These are phyloP conservation scores for Chymomyza caudatula DNA, from an alignment of 2,888 invertebrate species.

Conservation along the genomic window DNA sequence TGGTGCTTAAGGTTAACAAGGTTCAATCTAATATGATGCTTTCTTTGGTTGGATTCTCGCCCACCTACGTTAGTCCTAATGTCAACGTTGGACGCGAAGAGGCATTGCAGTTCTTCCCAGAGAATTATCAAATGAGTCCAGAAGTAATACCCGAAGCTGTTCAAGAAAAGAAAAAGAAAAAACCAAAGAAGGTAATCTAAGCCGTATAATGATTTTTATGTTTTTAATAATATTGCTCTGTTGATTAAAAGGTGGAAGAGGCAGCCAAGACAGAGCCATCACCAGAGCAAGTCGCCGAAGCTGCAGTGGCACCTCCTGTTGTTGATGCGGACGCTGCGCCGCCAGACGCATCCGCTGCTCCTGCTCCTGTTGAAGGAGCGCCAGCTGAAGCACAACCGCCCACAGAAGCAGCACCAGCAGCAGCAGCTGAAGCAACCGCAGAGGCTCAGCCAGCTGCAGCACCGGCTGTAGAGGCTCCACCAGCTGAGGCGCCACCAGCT, in stretches of 20 bases:
- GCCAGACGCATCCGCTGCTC: no score
- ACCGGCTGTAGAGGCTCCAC: not conserved
- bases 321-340: no score
- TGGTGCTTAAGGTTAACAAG: slow-evolving; percentile 84
- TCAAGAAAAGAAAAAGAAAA: slow-evolving; percentile 30
- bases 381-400: not conserved
- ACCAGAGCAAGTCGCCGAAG: not conserved
- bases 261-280: not conserved
- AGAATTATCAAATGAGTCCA: slow-evolving; percentile 78
- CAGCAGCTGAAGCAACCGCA: no score
- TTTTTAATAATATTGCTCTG: not conserved
- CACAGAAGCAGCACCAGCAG: no score
- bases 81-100: slow-evolving; percentile 83
- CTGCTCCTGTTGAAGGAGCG: no score
- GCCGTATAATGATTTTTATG: not conserved
- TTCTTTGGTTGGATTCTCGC: slow-evolving; percentile 82
- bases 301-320: not conserved
- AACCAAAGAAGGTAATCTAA: slow-evolving; percentile 75
- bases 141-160: slow-evolving; percentile 48
- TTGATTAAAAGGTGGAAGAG: not conserved
- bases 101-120: slow-evolving; percentile 84
- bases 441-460: not conserved
- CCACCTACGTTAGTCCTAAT: slow-evolving; percentile 84
- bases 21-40: slow-evolving; percentile 82
- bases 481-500: not conserved